Evolutionary conservation across 2,888 invertebrate species (phyloP).

Genomic region (Ennomos fuscantarius): DNA sequence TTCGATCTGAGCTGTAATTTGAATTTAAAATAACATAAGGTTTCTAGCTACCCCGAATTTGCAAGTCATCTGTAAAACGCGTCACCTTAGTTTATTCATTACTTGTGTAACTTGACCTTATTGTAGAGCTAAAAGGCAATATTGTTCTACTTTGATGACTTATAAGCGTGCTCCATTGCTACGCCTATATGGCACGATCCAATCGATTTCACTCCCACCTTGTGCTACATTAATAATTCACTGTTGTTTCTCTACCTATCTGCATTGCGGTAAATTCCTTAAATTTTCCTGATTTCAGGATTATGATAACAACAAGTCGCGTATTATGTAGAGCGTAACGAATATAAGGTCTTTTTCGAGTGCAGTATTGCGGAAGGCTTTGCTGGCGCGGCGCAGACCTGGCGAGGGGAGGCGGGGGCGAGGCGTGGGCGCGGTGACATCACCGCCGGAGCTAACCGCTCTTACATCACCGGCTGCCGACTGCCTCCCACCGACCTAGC

Average conservation of each 20-base stretch:
- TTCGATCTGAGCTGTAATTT: constrained; percentile 47
- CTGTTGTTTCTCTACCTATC: constrained; percentile 38
- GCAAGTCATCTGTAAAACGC: constrained; percentile 50
- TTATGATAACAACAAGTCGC: neutral
- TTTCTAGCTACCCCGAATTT: constrained; percentile 37
- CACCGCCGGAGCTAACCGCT: constrained; percentile 79
- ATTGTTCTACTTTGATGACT: constrained; percentile 44
- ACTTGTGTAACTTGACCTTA: constrained; percentile 52
- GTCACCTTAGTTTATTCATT: constrained; percentile 47
- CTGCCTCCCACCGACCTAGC: constrained; percentile 63
- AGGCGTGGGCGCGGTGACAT: constrained; percentile 80
- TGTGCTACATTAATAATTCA: constrained; percentile 31
- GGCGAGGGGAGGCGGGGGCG: constrained; percentile 55
- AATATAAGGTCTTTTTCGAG: constrained; percentile 17
- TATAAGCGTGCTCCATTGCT: constrained; percentile 23
- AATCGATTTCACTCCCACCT: constrained; percentile 29
- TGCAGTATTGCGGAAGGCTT: constrained; percentile 74
- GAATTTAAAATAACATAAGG: constrained; percentile 48
- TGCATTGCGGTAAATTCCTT: constrained; percentile 50
- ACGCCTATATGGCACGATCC: constrained; percentile 19
- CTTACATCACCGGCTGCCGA: constrained; percentile 76
- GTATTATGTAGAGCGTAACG: neutral
- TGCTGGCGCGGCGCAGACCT: constrained; percentile 49
- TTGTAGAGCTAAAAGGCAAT: constrained; percentile 47
- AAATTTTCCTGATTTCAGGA: constrained; percentile 25